These are phyloP conservation scores for Bradypus variegatus DNA, from an alignment of 2,797 vertebrate genomes.

Conservation along the genomic window DNA sequence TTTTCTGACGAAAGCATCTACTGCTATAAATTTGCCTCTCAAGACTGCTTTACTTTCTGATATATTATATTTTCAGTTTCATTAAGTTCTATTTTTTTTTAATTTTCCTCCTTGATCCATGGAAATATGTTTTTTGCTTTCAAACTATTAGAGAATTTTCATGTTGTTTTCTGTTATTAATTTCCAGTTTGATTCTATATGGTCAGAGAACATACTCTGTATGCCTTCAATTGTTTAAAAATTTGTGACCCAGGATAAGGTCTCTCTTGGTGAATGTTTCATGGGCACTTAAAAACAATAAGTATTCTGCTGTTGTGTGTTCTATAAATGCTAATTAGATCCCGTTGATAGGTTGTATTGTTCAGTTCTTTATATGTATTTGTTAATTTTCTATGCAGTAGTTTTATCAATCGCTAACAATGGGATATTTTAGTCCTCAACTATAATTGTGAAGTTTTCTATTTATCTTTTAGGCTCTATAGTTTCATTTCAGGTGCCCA, in stretches of 20 bases:
- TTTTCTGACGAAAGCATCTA: too few relatives aligned
- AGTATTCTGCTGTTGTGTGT: neutral
- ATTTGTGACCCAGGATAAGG: neutral
- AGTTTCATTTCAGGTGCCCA: neutral
- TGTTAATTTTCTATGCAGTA: neutral
- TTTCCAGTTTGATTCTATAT: neutral
- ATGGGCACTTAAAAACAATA: neutral
- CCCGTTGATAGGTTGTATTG: neutral
- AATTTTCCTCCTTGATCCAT: neutral
- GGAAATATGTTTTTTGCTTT: neutral
- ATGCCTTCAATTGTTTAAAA: neutral
- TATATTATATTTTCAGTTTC: neutral
- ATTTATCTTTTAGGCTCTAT: neutral
- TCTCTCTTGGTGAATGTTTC: neutral
- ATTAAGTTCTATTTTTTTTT: neutral
- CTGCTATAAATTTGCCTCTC: neutral
- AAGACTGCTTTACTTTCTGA: neutral
- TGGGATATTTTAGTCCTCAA: neutral
- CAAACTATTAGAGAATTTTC: neutral
- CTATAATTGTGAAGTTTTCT: neutral
- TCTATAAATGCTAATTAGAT: neutral
- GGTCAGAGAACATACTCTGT: neutral
- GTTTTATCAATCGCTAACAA: neutral
- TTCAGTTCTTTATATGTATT: neutral
- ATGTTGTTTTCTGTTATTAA: neutral